Percentiles rank a stretch among this genome's conserved stretches.
Conservation (phyloP, 2,888 invertebrate genomes). For the Formica aserva region DNA sequence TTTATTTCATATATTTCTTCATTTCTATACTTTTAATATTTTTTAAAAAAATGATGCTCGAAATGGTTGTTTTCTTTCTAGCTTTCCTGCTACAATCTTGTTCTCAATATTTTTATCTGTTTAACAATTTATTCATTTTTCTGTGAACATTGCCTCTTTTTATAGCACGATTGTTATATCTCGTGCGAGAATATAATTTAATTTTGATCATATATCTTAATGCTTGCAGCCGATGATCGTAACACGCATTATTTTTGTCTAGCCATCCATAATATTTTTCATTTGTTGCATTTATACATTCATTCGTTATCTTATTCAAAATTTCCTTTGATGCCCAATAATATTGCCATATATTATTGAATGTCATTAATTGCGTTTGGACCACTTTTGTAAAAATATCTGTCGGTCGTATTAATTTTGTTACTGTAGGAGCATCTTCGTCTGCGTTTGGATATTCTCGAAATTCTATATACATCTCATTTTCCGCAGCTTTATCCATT, state of each 20-base stretch:
- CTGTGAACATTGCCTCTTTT: not conserved
- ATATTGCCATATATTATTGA: no score
- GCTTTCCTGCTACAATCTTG: not conserved
- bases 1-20: no score
- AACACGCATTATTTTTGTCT: conserved; percentile 15
- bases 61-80: not conserved
- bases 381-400: no score
- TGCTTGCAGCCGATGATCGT: not conserved
- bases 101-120: not conserved
- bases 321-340: no score
- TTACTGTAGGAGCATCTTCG: not conserved
- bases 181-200: conserved; percentile 4
- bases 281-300: not conserved
- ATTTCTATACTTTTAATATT: no score
- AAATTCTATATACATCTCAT: no score
- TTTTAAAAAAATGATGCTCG: no score
- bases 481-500: not conserved
- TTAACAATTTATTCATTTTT: not conserved
- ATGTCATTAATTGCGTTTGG: no score
- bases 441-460: no score
- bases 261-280: not conserved
- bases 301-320: no score
- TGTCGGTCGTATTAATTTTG: not conserved
- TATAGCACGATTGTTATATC: conserved; percentile 4
- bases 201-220: not conserved